Evolutionary conservation across 2,888 invertebrate genomes (phyloP).

Genomic region (Hydrotaea diabolus): DNA sequence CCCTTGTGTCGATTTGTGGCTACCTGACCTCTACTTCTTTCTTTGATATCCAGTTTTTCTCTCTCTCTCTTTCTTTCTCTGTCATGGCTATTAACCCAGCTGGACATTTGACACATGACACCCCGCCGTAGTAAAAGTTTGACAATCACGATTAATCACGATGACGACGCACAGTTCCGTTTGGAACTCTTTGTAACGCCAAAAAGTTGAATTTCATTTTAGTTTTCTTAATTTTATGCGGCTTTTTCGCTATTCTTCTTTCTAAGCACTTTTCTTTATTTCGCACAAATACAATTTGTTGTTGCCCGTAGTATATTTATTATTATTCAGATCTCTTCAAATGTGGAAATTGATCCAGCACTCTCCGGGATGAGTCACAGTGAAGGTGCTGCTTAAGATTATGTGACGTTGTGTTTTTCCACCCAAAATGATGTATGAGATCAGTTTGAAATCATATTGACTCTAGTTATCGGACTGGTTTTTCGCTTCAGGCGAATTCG

Average conservation of each 20-base stretch:
- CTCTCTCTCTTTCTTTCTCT: background rate
- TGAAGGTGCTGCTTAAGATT: background rate
- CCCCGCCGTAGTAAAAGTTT: slow-evolving; percentile 23
- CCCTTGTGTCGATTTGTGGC: background rate
- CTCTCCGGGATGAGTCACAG: slow-evolving; percentile 2
- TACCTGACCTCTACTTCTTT: background rate
- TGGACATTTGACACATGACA: slow-evolving; percentile 58
- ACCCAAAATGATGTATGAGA: background rate
- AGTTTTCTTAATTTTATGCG: background rate
- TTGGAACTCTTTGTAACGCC: background rate
- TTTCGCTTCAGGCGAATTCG: too few relatives aligned
- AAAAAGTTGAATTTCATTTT: slow-evolving; percentile 2
- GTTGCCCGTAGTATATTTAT: background rate
- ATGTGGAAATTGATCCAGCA: background rate
- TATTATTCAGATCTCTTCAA: slow-evolving; percentile 18
- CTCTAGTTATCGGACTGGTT: too few relatives aligned
- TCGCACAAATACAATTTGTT: background rate
- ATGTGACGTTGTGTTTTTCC: background rate
- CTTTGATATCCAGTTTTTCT: too few relatives aligned
- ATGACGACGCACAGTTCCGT: slow-evolving; percentile 9
- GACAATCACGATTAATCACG: slow-evolving; percentile 34
- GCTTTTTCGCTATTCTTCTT: slow-evolving; percentile 33
- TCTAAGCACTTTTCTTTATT: slow-evolving; percentile 12
- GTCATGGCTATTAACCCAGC: slow-evolving; percentile 27
- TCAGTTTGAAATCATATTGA: too few relatives aligned